phyloP scores from a whole-genome alignment of 2,113 vertebrate genomes.

The Mormoops blainvillei region DNA sequence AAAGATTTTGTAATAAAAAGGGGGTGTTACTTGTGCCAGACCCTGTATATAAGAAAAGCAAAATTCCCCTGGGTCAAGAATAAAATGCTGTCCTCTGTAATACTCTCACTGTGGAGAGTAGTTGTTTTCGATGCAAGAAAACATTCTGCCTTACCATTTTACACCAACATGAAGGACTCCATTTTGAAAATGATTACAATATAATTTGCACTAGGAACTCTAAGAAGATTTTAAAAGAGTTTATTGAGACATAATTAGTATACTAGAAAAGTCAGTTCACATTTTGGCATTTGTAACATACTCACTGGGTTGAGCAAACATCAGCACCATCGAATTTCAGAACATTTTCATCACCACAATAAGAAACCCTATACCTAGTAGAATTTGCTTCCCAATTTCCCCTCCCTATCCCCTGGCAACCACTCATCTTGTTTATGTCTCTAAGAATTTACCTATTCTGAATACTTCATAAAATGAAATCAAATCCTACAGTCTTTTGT shows the following conservation, averaged over 20 bases:
- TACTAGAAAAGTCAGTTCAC: not conserved
- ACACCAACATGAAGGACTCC: not conserved
- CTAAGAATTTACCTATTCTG: not conserved
- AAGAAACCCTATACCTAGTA: not conserved
- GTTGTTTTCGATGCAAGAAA: not conserved
- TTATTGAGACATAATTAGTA: not conserved
- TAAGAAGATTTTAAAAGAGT: not conserved
- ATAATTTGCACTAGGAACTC: not conserved
- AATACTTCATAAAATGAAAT: not conserved
- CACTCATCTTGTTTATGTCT: not conserved
- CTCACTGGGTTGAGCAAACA: not conserved
- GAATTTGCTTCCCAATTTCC: not conserved
- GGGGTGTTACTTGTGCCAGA: too few species aligned
- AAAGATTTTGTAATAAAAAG: too few species aligned
- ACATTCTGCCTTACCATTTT: not conserved
- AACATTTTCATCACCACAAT: not conserved
- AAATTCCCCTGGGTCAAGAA: not conserved
- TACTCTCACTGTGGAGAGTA: not conserved
- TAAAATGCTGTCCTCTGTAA: not conserved
- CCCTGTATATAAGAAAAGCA: not conserved
- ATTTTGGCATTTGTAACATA: not conserved
- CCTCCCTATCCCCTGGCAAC: not conserved
- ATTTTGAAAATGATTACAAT: not conserved
- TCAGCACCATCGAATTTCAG: not conserved
- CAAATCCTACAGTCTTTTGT: not conserved